phyloP scores from a whole-genome alignment of 1,140 invertebrate genomes.

The Drosophila bocqueti region DNA sequence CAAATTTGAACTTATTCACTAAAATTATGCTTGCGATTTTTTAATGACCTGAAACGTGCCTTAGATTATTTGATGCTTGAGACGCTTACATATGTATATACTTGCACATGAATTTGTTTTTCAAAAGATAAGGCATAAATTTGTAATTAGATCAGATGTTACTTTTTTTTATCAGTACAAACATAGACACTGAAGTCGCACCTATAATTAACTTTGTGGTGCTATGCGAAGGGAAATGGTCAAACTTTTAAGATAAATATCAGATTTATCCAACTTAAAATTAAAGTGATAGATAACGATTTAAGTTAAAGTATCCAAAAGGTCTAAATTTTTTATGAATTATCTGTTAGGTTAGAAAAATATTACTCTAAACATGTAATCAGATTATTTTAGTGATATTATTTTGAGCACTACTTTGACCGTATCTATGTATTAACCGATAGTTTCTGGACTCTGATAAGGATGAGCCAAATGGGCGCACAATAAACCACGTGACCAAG shows the following conservation, averaged over 20 bases:
- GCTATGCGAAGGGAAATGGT: neutral
- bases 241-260: neutral
- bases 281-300: neutral
- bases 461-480: neutral
- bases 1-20: neutral
- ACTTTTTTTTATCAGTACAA: neutral
- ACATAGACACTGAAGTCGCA: neutral
- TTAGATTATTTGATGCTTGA: neutral
- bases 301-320: too few relatives aligned
- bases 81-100: too few relatives aligned
- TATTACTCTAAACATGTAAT: neutral
- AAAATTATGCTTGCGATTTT: neutral
- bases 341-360: too few relatives aligned
- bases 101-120: neutral
- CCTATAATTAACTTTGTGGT: neutral
- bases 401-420: neutral
- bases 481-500: conserved; percentile 42
- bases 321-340: too few relatives aligned
- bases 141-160: neutral
- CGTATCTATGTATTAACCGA: neutral
- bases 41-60: neutral
- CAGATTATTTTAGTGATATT: neutral
- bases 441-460: neutral
- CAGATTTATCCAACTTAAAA: neutral
- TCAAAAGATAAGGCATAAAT: neutral